Base-by-base conservation (phyloP, 2,888 invertebrate genomes). In the Polietes domitor region DNA sequence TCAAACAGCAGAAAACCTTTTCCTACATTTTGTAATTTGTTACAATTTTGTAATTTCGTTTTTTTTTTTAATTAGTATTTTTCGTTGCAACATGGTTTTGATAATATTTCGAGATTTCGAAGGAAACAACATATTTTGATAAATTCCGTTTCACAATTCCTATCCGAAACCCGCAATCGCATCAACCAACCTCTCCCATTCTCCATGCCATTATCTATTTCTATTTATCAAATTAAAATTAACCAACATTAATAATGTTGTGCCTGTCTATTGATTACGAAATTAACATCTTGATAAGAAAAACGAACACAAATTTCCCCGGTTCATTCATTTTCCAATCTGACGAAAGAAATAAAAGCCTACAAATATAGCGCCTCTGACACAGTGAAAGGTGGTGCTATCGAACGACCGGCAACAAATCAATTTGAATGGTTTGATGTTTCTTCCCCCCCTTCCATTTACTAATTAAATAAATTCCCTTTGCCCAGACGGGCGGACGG, bases 401-500 rank as follows among this genome's bases (percentile, higher is more conserved):
- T 50, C 50, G 1, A 50, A 24, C 53, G 19, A 58, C 12, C 50
- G 15, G 19, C 58, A 26, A 58, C 58, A 26, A 58, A 58, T 58
- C 58, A 26, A 24, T 26, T 58, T 24, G 58, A 12, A 15, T 3
- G 58, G n/a, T 12, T 50, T 32, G 32, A 32, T 4, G 32, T 4
- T 47, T 6, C 3, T n/a, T 2, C 47, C 47, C 47, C 9, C 32
- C 5, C 5, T 19, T 37, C 17, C 43, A 24, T 43, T 24, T 21
- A 65, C 43, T 68, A 68, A 68, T 68, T 68, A 68, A 43, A 68
- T 43, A 68, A 68, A 68, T 68, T 41, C 43, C 41, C 21, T 21
- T 43, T 68, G 12, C n/a, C 43, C 7, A n/a, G 37, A 17, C n/a
- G n/a, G n/a, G n/a, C n/a, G n/a, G n/a, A n/a, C n/a, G n/a, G n/a